Evolutionary conservation across 2,888 invertebrate species (phyloP).

Genomic region (Orthonychiurus folsomi): DNA sequence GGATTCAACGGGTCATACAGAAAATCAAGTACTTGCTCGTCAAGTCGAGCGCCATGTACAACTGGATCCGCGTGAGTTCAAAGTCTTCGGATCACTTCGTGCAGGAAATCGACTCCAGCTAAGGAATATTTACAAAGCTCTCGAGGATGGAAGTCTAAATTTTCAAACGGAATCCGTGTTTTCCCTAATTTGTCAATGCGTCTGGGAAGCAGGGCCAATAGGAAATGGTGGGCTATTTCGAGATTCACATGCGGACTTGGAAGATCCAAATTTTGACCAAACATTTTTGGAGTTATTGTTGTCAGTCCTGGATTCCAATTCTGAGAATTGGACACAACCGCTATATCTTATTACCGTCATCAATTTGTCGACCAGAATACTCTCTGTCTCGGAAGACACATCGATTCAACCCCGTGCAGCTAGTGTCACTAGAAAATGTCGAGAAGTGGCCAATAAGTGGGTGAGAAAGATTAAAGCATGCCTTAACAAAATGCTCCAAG

Average conservation of each 20-base stretch:
- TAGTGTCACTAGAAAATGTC: conserved; percentile 6
- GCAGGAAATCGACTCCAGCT: conserved; percentile 10
- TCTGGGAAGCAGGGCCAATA: conserved; percentile 16
- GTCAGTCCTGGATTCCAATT: conserved; percentile 6
- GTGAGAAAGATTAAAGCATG: conserved; percentile 12
- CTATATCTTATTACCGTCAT: conserved; percentile 15
- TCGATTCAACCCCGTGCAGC: background rate
- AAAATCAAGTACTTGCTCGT: conserved; percentile 17
- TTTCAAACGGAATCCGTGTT: conserved; percentile 18
- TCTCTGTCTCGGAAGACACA: background rate
- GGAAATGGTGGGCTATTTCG: background rate
- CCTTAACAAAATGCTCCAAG: conserved; percentile 9
- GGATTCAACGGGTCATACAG: background rate
- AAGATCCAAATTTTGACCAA: conserved; percentile 2
- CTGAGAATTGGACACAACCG: conserved; percentile 19
- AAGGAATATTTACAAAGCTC: conserved; percentile 16
- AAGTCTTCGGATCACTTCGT: conserved; percentile 13
- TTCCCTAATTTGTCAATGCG: conserved; percentile 14
- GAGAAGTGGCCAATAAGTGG: conserved; percentile 15
- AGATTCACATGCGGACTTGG: conserved; percentile 13
- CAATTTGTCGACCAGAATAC: conserved; percentile 9
- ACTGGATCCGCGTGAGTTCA: conserved; percentile 13
- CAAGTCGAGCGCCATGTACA: conserved; percentile 18
- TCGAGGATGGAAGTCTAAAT: conserved; percentile 7
- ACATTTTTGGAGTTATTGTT: conserved; percentile 16